Evolutionary conservation across 2,113 vertebrate genomes (phyloP).

Genomic region (Muscicapa adusta): DNA sequence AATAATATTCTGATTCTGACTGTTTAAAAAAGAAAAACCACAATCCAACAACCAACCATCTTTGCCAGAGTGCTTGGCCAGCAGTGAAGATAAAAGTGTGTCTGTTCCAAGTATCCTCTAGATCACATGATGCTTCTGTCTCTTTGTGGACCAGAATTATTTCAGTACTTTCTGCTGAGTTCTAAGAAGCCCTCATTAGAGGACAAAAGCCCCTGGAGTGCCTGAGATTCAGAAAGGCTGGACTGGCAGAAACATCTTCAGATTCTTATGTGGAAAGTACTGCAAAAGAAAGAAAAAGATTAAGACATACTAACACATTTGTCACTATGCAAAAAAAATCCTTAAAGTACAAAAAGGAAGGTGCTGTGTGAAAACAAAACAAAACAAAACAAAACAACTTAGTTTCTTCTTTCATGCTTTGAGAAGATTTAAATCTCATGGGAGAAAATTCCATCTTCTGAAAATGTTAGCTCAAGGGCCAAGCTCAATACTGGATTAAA

Average conservation of each 20-base stretch:
- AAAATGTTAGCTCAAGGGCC: background rate
- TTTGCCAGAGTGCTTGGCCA: background rate
- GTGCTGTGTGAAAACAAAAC: background rate
- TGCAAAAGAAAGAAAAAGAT: constrained; percentile 58
- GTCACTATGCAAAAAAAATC: background rate
- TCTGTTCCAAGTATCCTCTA: background rate
- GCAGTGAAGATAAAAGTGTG: background rate
- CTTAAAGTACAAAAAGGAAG: background rate
- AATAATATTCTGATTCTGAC: background rate
- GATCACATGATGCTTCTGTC: background rate
- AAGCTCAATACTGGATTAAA: background rate
- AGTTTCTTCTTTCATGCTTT: background rate
- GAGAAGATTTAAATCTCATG: background rate
- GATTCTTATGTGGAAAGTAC: constrained; percentile 98
- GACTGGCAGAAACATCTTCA: constrained; percentile 68
- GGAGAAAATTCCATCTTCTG: background rate
- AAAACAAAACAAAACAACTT: too few species aligned
- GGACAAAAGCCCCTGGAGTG: background rate
- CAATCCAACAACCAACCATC: background rate
- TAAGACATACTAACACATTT: background rate
- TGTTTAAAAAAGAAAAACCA: background rate
- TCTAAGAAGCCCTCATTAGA: background rate
- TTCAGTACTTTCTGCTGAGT: background rate
- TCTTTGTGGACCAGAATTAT: background rate
- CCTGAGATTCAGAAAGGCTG: constrained; percentile 55